phyloP scores from a whole-genome alignment of 2,113 vertebrate genomes.

The Urocolius indicus region DNA sequence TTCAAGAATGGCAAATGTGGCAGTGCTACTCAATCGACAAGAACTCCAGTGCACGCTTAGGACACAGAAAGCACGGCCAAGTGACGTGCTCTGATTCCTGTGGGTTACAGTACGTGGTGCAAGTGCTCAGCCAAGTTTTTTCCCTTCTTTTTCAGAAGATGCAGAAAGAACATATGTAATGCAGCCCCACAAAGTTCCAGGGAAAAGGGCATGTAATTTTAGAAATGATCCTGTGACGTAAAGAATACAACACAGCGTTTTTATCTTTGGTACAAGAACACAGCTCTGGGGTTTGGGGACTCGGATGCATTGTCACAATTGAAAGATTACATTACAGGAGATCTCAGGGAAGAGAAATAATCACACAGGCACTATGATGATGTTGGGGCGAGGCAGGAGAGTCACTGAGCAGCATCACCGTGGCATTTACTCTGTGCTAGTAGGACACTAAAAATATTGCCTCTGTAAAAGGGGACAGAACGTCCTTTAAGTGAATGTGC shows the following conservation, averaged over 20 bases:
- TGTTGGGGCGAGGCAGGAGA: slow-evolving; percentile 45
- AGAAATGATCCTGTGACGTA: neutral
- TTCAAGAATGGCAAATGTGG: neutral
- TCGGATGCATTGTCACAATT: neutral
- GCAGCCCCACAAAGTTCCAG: neutral
- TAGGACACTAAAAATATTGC: slow-evolving; percentile 71
- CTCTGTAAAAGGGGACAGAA: slow-evolving; percentile 67
- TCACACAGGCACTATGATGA: neutral
- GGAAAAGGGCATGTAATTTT: neutral
- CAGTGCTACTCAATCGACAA: neutral
- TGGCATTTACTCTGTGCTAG: slow-evolving; percentile 64
- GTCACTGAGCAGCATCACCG: slow-evolving; percentile 40
- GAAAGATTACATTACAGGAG: neutral
- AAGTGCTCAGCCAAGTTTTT: neutral
- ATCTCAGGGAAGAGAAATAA: neutral
- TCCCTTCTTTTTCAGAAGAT: neutral
- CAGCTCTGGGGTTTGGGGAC: neutral
- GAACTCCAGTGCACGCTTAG: neutral
- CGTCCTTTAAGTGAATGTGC: slow-evolving; percentile 61
- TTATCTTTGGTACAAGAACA: neutral
- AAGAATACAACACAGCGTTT: neutral
- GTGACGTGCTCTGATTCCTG: neutral
- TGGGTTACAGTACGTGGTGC: neutral
- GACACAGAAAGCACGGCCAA: neutral
- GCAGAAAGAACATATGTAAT: neutral